Evolutionary conservation across 2,797 vertebrate genomes (phyloP), one percentile per base, ranked within the genome.

Genomic region (Chelon labrosus): DNA sequence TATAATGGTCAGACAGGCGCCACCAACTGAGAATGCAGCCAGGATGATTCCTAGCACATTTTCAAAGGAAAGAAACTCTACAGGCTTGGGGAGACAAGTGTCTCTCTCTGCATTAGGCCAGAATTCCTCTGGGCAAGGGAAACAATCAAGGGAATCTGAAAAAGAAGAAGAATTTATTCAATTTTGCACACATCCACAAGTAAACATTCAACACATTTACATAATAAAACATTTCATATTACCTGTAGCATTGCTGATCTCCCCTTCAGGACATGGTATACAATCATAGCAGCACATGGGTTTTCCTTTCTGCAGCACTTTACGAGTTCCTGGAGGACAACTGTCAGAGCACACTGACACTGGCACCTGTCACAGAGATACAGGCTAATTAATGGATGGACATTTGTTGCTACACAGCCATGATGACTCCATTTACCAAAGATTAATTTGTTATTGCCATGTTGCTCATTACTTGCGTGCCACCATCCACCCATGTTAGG

Each of bases 281-380:
- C 93, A 94, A n/a, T 93, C 92, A 77, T 88, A 91, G 59, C 93
- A 94, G 84, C 93, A 94, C 65, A 90, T 57, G n/a, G 89, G 92
- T 72, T 79, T 91, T 74, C 89, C 91, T 85, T 85, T 92, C 73
- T 90, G 90, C 41, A 85, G 58, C 22, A 91, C 85, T 80, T 93
- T 93, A 20, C 85, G 91, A 57, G 88, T 91, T 46, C 93, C 93
- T 74, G 87, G 81, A 49, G 73, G 77, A 84, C 93, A 94, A 61
- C 88, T 92, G 35, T 78, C 77, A 85, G 80, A 87, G 75, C 93
- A 94, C 56, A 91, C 85, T 57, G 93, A 94, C 44, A 80, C 60
- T 3, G 92, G 93, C 0, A 93, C 88, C 93, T 94, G 62, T 1
- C 2, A 75, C 31, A 39, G 10, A 31, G 8, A 70, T 4, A 65